These are phyloP conservation scores for Chloroceryle aenea DNA, from an alignment of 2,113 vertebrate species.

Conservation along the genomic window DNA sequence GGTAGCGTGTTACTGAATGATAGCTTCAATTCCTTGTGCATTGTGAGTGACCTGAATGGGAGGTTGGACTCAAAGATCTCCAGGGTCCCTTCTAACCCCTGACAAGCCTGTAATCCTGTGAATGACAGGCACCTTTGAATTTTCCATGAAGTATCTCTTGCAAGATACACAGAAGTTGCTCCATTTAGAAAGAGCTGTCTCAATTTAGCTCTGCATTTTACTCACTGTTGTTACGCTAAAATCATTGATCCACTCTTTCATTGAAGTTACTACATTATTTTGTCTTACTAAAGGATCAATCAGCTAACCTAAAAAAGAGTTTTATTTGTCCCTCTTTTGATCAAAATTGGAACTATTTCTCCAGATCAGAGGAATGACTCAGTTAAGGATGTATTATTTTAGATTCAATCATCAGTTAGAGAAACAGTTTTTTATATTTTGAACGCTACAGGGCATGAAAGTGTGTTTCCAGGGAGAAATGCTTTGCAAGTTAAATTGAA, in stretches of 20 bases:
- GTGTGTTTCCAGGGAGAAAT: neutral
- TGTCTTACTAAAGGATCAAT: neutral
- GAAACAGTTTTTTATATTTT: neutral
- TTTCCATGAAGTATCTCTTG: neutral
- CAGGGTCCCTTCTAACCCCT: too few species aligned
- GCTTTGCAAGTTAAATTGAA: neutral
- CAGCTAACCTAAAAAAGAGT: neutral
- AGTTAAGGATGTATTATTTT: neutral
- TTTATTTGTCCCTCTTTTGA: neutral
- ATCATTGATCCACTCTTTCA: neutral
- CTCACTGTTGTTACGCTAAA: neutral
- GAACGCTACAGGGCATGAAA: slow-evolving; percentile 75
- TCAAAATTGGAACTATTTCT: neutral
- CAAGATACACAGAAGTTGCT: neutral
- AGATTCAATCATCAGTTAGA: neutral
- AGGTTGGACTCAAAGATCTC: too few species aligned
- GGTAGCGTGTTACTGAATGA: neutral
- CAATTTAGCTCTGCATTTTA: neutral
- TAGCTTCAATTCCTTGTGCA: neutral
- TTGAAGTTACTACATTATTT: neutral
- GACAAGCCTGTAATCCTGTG: too few species aligned
- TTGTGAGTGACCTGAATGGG: neutral
- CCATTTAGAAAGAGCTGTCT: neutral
- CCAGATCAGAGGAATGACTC: neutral
- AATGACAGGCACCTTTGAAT: neutral